Base-by-base conservation (phyloP, 2,888 invertebrate species). In the Mesopsocus fuscifrons region DNA sequence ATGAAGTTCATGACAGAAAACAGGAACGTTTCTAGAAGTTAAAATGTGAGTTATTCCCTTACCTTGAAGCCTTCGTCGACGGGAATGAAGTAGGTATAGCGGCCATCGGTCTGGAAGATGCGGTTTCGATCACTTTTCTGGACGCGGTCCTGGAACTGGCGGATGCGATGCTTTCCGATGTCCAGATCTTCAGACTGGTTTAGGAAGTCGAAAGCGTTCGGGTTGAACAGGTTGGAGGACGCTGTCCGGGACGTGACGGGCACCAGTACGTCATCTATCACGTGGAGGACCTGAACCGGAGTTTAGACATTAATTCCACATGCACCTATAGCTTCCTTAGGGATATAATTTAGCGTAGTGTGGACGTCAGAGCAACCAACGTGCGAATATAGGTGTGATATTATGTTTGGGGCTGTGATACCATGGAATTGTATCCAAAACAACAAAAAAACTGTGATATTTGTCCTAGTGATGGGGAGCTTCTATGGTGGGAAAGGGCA, bases 1-100 rank as follows among this genome's bases (percentile, higher is more conserved):
- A 35, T 17, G 15, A 34, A 44, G 42, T 33, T 43, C 26, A 22
- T 34, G 40, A 23, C 33, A 38, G 21, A 33, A 41, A 41, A 42
- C 17, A 38, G 18, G 17, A 26, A 35, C n/a, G n/a, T n/a, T n/a
- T n/a, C n/a, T n/a, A 5, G 16, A 15, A 5, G 8, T 38, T 20
- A 20, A 38, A 21, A 20, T 21, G 5, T 5, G 4, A 21, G n/a
- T n/a, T n/a, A n/a, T n/a, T n/a, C n/a, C n/a, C 54, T 64, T 65
- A 87, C 87, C 72, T 79, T 79, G 54, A 87, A 84, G 45, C 85
- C 87, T 58, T 84, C 82, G 60, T 89, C 88, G 34, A 89, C 77
- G 5, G 91, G 89, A 52, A 91, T 78, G 57, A 91, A 84, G 63
- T 85, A 91, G 13, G 91, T 91, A 59, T 80, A 79, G 46, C 76